A percentile compares a stretch with the other conserved stretches of the same genome.
phyloP scores from a whole-genome alignment of 1,140 invertebrate genomes.

The Xylocopa sonorina region DNA sequence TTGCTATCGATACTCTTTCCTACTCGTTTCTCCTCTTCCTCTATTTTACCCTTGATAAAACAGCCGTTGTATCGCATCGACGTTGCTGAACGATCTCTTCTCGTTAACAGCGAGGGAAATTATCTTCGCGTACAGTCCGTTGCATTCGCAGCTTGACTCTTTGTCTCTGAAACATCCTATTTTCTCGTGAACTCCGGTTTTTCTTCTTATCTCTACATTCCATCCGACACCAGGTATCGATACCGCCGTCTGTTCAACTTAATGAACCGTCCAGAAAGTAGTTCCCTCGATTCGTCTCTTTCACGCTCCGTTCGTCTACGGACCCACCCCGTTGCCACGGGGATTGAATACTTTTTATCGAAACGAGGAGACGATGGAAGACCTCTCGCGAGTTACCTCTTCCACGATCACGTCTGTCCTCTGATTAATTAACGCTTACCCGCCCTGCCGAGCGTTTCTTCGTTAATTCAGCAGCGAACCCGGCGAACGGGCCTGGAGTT shows the following conservation, averaged over 20 bases:
- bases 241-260: not conserved
- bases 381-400: not conserved
- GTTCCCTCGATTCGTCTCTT: not conserved
- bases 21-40: not conserved
- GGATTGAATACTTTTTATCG: not conserved
- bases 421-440: slow-evolving; percentile 11
- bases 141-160: not conserved
- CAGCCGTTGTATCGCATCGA: not conserved
- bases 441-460: too few relatives aligned
- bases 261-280: slow-evolving; percentile 18
- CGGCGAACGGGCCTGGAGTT: too few relatives aligned
- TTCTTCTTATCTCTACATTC: slow-evolving; percentile 14
- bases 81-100: not conserved
- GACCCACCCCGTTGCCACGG: not conserved
- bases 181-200: too few relatives aligned
- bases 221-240: not conserved
- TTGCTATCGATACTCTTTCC: not conserved
- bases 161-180: too few relatives aligned
- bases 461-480: too few relatives aligned
- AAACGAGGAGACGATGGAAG: not conserved
- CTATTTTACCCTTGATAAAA: not conserved
- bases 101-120: slow-evolving; percentile 15
- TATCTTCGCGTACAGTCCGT: not conserved
- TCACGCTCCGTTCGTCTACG: not conserved
- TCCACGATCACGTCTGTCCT: not conserved